phyloP scores from a whole-genome alignment of 2,888 invertebrate genomes.

The Drosophila anomelani region DNA sequence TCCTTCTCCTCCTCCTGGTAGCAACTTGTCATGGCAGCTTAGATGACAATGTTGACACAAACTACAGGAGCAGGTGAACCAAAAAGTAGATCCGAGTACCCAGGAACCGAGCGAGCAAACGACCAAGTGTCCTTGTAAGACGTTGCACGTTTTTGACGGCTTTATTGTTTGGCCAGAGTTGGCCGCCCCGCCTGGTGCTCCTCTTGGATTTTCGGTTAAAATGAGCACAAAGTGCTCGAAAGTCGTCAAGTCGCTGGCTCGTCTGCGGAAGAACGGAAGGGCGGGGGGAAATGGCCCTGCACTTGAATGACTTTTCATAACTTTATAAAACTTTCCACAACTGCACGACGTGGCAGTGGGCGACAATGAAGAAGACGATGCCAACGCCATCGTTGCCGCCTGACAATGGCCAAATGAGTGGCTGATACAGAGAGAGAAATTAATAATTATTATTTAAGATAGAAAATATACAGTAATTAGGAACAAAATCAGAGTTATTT shows the following conservation, averaged over 20 bases:
- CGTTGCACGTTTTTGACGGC: constrained; percentile 72
- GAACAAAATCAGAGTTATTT: neutral
- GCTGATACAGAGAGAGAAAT: neutral
- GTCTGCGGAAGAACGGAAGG: constrained; percentile 4
- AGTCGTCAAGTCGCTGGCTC: constrained; percentile 60
- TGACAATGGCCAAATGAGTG: constrained; percentile 69
- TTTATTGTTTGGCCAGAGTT: constrained; percentile 65
- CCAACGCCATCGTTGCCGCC: constrained; percentile 38
- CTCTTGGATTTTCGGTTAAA: constrained; percentile 56
- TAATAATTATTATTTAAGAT: neutral
- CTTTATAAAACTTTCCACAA: constrained; percentile 20
- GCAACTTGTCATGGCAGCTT: constrained; percentile 59
- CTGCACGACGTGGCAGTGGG: constrained; percentile 30
- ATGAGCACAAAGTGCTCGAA: constrained; percentile 77
- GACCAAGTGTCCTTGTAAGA: constrained; percentile 49
- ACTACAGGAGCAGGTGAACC: constrained; percentile 28
- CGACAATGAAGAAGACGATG: constrained; percentile 61
- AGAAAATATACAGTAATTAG: neutral
- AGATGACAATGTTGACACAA: constrained; percentile 51
- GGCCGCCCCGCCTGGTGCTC: neutral
- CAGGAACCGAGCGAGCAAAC: neutral
- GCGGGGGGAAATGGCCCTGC: constrained; percentile 25
- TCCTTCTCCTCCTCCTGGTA: neutral
- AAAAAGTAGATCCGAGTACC: neutral
- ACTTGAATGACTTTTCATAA: constrained; percentile 78